Percentiles rank a stretch among this genome's conserved stretches.
Conservation (phyloP, 2,888 invertebrate genomes). For the Heteromyza rotundicornis region DNA sequence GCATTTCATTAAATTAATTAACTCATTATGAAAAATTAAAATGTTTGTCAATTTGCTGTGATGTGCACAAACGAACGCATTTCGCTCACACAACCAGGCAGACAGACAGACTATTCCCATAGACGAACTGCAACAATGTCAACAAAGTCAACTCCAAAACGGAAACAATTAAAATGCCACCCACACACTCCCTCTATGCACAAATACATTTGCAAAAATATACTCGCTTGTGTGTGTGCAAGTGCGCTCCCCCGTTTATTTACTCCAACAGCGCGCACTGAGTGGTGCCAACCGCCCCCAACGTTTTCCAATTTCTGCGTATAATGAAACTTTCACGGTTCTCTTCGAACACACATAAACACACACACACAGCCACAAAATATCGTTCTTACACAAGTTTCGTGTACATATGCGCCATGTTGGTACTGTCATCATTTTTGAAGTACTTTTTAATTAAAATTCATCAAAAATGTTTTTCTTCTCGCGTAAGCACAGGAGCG, state of each 20-base stretch:
- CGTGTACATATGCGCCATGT: too few relatives aligned
- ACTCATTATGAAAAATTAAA: constrained; percentile 41
- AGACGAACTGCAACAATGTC: not conserved
- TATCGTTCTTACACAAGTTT: too few relatives aligned
- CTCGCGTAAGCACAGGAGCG: too few relatives aligned
- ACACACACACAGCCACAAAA: not conserved
- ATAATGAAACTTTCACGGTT: not conserved
- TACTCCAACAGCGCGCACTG: not conserved
- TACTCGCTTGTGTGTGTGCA: not conserved
- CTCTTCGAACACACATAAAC: too few relatives aligned
- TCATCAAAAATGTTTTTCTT: too few relatives aligned
- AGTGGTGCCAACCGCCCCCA: not conserved
- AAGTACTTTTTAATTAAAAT: too few relatives aligned
- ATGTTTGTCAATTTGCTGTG: constrained; percentile 25
- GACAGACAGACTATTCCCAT: not conserved
- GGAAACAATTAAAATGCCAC: constrained; percentile 14
- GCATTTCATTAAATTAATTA: constrained; percentile 44
- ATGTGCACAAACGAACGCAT: constrained; percentile 1
- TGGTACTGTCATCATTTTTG: too few relatives aligned
- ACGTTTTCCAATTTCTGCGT: not conserved
- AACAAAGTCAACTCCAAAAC: constrained; percentile 4
- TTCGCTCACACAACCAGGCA: constrained; percentile 6
- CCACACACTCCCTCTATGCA: too few relatives aligned
- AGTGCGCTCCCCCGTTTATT: not conserved
- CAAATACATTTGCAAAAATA: too few relatives aligned